A percentile compares a stretch with the other conserved stretches of the same genome.
phyloP scores from a whole-genome alignment of 2,797 vertebrate genomes.

The Babyrousa celebensis region DNA sequence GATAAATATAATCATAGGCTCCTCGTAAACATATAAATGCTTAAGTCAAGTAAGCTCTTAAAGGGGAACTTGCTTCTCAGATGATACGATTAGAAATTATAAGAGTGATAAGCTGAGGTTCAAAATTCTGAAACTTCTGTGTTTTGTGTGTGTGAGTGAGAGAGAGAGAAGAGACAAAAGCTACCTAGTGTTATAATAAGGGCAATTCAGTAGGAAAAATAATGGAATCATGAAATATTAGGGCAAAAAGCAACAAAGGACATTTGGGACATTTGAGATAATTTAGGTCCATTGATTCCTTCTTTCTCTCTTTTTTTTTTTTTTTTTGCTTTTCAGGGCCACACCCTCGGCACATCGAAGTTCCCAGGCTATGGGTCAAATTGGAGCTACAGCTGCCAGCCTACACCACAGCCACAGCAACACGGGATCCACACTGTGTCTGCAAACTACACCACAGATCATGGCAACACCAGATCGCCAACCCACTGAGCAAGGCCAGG shows the following conservation, averaged over 20 bases:
- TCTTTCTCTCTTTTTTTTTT: too few species aligned
- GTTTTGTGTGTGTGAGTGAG: not conserved
- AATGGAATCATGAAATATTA: not conserved
- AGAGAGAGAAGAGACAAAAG: not conserved
- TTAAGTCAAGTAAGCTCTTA: not conserved
- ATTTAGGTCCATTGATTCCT: not conserved
- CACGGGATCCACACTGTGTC: too few species aligned
- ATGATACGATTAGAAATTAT: conserved; percentile 7
- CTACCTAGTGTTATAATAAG: not conserved
- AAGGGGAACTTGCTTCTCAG: not conserved
- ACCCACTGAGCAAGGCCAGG: too few species aligned
- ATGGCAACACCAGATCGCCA: too few species aligned
- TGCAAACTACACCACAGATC: too few species aligned
- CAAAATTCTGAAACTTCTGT: not conserved
- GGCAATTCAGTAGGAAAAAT: not conserved
- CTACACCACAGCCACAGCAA: too few species aligned
- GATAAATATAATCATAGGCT: conserved; percentile 34
- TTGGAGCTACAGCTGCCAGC: too few species aligned
- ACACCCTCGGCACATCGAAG: too few species aligned
- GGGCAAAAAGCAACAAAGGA: not conserved
- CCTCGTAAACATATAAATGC: not conserved
- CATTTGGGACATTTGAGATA: not conserved
- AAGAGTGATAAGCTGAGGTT: not conserved
- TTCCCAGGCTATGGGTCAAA: too few species aligned
- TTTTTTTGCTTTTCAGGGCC: too few species aligned